Evolutionary conservation across 2,797 vertebrate species (phyloP).

Genomic region (Ceyx erithaca): DNA sequence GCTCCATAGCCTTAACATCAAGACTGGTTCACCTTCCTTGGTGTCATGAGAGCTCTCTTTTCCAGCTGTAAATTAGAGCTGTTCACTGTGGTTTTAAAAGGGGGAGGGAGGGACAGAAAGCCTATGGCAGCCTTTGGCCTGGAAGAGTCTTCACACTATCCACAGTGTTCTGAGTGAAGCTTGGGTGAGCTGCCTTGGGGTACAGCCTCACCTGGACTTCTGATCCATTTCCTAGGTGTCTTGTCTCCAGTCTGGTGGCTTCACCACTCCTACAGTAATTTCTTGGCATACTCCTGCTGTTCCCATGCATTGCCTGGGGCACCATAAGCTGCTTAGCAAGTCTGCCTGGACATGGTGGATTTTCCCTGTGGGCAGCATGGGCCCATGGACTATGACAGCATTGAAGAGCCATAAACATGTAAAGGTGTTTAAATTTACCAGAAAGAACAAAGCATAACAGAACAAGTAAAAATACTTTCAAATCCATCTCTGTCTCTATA

Average conservation of each 20-base stretch:
- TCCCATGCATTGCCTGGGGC: background rate
- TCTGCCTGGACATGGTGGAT: background rate
- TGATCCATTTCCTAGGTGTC: background rate
- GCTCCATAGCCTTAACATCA: background rate
- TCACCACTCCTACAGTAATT: background rate
- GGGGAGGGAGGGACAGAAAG: background rate
- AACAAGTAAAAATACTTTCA: background rate
- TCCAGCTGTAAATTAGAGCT: background rate
- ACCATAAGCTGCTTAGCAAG: background rate
- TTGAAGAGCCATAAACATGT: background rate
- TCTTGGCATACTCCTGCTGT: background rate
- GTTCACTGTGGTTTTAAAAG: background rate
- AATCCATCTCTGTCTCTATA: background rate
- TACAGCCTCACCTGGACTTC: background rate
- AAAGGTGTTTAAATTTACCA: constrained; percentile 8
- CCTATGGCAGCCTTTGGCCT: background rate
- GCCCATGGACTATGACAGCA: background rate
- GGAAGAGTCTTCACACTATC: background rate
- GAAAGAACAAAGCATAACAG: background rate
- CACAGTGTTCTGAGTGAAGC: background rate
- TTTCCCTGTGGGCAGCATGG: background rate
- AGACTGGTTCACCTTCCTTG: background rate
- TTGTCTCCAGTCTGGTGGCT: background rate
- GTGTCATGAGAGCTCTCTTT: background rate
- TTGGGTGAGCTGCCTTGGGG: background rate